Conservation (phyloP, 2,797 vertebrate genomes). For the Gymnothorax reevesii region DNA sequence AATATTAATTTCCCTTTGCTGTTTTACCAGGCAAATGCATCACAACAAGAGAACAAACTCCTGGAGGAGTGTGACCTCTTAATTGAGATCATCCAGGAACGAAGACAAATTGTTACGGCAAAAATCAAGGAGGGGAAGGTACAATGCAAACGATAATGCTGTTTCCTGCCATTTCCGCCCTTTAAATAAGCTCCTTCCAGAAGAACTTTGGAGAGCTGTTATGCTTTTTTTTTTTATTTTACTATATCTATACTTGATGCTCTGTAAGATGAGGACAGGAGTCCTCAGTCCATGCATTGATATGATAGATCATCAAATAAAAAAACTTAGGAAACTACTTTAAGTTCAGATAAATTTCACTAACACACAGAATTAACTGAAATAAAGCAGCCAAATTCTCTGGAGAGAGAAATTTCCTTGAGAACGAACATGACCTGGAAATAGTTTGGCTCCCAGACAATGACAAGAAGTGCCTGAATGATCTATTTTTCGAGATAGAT, state of each 20-base stretch:
- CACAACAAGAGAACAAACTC: slow-evolving; percentile 92
- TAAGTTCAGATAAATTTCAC: slow-evolving; percentile 10
- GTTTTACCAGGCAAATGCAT: slow-evolving; percentile 84
- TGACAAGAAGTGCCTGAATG: too few species aligned
- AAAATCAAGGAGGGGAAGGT: slow-evolving; percentile 99
- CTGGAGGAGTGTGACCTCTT: slow-evolving; percentile 95
- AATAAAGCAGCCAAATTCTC: neutral
- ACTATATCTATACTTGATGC: neutral
- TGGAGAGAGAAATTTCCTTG: too few species aligned
- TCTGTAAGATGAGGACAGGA: neutral
- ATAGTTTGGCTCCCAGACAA: too few species aligned
- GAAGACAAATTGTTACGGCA: slow-evolving; percentile 90
- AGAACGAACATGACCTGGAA: too few species aligned
- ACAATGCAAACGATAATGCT: slow-evolving; percentile 22
- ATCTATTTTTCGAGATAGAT: too few species aligned
- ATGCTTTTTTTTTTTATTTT: neutral
- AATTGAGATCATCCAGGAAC: slow-evolving; percentile 96
- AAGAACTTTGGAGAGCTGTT: neutral
- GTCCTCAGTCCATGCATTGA: neutral
- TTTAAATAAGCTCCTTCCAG: neutral
- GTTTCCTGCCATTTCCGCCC: neutral
- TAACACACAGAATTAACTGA: slow-evolving; percentile 2
- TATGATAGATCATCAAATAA: neutral
- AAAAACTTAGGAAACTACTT: neutral
- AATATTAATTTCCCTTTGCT: neutral